These are phyloP conservation scores for Columbina picui DNA, from an alignment of 2,113 vertebrate genomes.

Conservation along the genomic window DNA sequence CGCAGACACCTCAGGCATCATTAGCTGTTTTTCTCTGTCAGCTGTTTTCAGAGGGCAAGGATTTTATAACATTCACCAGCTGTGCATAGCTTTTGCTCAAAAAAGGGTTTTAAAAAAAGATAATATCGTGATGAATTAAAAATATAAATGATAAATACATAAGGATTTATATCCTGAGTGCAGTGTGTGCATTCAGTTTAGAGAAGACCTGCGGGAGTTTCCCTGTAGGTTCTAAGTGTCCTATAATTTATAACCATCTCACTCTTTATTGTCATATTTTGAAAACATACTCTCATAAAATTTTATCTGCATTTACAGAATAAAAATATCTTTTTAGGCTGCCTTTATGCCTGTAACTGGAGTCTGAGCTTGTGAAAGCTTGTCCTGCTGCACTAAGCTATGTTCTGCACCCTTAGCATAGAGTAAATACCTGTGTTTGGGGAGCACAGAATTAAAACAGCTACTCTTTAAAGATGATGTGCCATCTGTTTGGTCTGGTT, in stretches of 20 bases:
- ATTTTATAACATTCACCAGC: constrained; percentile 12
- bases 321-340: background rate
- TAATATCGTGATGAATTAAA: background rate
- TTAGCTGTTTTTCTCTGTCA: background rate
- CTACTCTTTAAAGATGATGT: background rate
- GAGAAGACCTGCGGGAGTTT: background rate
- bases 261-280: background rate
- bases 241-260: background rate
- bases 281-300: background rate
- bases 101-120: background rate
- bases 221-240: background rate
- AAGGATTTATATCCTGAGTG: background rate
- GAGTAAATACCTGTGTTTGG: background rate
- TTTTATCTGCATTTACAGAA: background rate
- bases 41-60: background rate
- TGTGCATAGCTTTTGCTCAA: background rate
- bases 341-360: background rate
- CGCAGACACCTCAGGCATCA: background rate
- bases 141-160: background rate
- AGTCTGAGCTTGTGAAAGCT: background rate
- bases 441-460: background rate
- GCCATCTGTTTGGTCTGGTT: background rate
- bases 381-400: background rate
- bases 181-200: background rate
- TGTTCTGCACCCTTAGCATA: background rate